Evolutionary conservation across 1,140 invertebrate genomes (phyloP).

Genomic region (Calephelis nemesis): DNA sequence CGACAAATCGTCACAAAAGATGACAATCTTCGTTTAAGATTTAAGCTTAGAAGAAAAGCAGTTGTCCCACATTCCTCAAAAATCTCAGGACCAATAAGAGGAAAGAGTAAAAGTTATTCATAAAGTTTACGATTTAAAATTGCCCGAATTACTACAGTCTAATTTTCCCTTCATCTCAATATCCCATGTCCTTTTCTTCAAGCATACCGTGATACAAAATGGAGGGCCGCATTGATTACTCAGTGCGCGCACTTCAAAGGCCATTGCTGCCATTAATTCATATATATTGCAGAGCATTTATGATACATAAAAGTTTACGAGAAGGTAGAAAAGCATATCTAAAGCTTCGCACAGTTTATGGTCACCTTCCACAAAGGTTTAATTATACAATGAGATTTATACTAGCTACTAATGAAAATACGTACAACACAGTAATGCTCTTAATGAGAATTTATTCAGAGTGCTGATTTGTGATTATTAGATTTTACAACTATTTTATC

Average conservation of each 20-base stretch:
- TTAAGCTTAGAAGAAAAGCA: too few relatives aligned
- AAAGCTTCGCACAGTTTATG: conserved; percentile 49
- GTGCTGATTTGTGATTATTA: background rate
- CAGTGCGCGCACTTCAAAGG: background rate
- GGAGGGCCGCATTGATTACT: background rate
- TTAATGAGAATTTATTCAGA: conserved; percentile 26
- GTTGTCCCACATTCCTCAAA: too few relatives aligned
- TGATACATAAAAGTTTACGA: conserved; percentile 75
- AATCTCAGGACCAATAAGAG: too few relatives aligned
- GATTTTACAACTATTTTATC: too few relatives aligned
- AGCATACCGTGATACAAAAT: background rate
- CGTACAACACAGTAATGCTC: background rate
- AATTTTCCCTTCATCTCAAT: background rate
- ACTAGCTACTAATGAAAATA: conserved; percentile 13
- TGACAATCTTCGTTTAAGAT: too few relatives aligned
- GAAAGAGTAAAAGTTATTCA: too few relatives aligned
- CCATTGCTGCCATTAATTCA: conserved; percentile 58
- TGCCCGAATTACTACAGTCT: too few relatives aligned
- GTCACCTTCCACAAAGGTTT: conserved; percentile 56
- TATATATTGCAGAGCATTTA: conserved; percentile 73
- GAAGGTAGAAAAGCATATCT: conserved; percentile 53
- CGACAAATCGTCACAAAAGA: too few relatives aligned
- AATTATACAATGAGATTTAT: conserved; percentile 64
- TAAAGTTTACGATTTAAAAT: too few relatives aligned
- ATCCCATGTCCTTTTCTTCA: background rate